Base-by-base conservation (phyloP, 2,888 invertebrate species). In the Exephanes ischioxanthus region DNA sequence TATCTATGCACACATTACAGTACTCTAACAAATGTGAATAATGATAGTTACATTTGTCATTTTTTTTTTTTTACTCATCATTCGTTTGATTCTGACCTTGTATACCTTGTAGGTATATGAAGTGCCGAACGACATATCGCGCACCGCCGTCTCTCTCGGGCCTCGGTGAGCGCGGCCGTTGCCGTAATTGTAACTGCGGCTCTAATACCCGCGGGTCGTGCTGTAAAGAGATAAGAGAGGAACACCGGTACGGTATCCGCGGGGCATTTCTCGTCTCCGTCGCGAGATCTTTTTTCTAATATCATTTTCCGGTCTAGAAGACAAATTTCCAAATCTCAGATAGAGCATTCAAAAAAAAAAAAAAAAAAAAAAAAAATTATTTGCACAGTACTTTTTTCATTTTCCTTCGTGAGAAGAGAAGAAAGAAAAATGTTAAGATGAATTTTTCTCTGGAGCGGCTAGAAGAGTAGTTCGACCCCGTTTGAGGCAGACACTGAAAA, bases 61-160 rank as follows among this genome's bases (percentile, higher is more conserved):
- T n/a, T n/a, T 71, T 33, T 30, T 33, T 66, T 80, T 9, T 0
- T 48, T 58, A 72, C 71, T 58, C 70, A 72, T 82, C 77, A 58
- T 83, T 83, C 51, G 9, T 77, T 80, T 75, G 70, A 78, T 75
- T 80, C 88, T 88, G 87, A 88, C 87, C 88, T 88, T 88, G 88
- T 87, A 88, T 84, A 88, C 87, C 87, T 87, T 87, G 86, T 88
- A 88, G 83, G 88, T 87, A 83, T 88, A 88, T 85, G 88, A 87
- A 86, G 88, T 87, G 88, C 88, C 88, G 86, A 87, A 88, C 83
- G 88, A 88, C 88, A 88, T 88, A 71, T 87, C 84, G 86, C 73
- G 83, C 83, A 80, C 84, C 80, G 58, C 67, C 71, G 87, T 86
- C 83, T 86, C 85, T 87, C 87, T 85, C 84, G 84, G 80, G 80